Evolutionary conservation across 2,797 vertebrate species (phyloP).

Genomic region (Leptatherina wallacei): DNA sequence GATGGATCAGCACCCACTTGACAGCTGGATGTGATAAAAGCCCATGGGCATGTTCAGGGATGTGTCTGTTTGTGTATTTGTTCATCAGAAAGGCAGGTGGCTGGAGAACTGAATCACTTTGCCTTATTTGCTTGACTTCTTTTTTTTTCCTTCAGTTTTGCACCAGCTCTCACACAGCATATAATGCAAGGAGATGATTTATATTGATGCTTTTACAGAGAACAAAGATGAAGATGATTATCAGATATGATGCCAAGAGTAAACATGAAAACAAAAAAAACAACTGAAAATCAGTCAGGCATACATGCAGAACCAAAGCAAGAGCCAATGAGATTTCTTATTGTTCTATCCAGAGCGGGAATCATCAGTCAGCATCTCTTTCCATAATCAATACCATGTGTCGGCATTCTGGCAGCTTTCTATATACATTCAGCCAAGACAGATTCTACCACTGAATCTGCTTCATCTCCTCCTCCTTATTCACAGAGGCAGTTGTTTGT

Average conservation of each 20-base stretch:
- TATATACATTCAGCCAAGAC: slow-evolving; percentile 36
- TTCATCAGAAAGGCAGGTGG: slow-evolving; percentile 49
- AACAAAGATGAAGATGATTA: slow-evolving; percentile 4
- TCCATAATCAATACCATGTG: slow-evolving; percentile 57
- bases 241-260: slow-evolving; percentile 1
- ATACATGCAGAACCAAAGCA: slow-evolving; percentile 2
- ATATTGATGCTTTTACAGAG: slow-evolving; percentile 13
- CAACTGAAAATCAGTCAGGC: slow-evolving; percentile 4
- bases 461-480: slow-evolving; percentile 67
- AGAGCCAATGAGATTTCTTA: slow-evolving; percentile 20
- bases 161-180: not conserved
- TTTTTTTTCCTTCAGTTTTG: slow-evolving; percentile 5
- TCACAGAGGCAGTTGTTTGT: slow-evolving; percentile 70
- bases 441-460: slow-evolving; percentile 43
- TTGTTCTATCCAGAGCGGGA: slow-evolving; percentile 21
- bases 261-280: slow-evolving; percentile 2
- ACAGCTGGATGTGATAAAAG: slow-evolving; percentile 69
- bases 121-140: slow-evolving; percentile 1
- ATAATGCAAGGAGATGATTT: not conserved
- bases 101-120: slow-evolving; percentile 30
- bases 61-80: slow-evolving; percentile 52
- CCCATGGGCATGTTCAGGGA: slow-evolving; percentile 61
- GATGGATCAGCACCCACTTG: slow-evolving; percentile 65
- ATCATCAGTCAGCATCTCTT: slow-evolving; percentile 60
- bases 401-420: slow-evolving; percentile 50